Evolutionary conservation across 2,113 vertebrate species (phyloP).

Genomic region (Nettapus auritus): DNA sequence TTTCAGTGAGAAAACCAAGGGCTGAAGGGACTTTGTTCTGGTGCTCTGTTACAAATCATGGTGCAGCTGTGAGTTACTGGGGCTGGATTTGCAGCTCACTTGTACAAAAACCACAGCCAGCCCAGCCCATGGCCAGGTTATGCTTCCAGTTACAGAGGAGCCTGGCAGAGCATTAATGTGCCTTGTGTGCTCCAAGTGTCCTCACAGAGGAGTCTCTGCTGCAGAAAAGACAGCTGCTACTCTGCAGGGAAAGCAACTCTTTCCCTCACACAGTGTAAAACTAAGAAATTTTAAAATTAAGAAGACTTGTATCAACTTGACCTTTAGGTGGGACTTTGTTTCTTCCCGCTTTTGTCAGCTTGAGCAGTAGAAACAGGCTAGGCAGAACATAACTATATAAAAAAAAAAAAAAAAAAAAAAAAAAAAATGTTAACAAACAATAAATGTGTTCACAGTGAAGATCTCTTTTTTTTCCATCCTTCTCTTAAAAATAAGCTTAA

Average conservation of each 20-base stretch:
- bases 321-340: not conserved
- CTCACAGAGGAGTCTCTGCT: not conserved
- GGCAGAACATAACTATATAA: not conserved
- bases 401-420: not conserved
- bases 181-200: fast-evolving
- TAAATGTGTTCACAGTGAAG: not conserved
- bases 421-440: not conserved
- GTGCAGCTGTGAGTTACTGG: not conserved
- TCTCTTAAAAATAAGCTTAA: not conserved
- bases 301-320: not conserved
- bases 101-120: not conserved
- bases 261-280: not conserved
- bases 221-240: not conserved
- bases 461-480: not conserved
- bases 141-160: not conserved
- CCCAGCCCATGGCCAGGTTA: not conserved
- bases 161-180: not conserved
- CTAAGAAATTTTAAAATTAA: not conserved
- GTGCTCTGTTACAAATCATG: not conserved
- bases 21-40: not conserved
- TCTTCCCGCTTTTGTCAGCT: not conserved
- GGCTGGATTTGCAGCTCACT: not conserved
- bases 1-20: fast-evolving
- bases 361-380: not conserved
- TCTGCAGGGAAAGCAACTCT: not conserved